phyloP scores from a whole-genome alignment of 2,888 invertebrate species.

The Drosophila mercatorum region DNA sequence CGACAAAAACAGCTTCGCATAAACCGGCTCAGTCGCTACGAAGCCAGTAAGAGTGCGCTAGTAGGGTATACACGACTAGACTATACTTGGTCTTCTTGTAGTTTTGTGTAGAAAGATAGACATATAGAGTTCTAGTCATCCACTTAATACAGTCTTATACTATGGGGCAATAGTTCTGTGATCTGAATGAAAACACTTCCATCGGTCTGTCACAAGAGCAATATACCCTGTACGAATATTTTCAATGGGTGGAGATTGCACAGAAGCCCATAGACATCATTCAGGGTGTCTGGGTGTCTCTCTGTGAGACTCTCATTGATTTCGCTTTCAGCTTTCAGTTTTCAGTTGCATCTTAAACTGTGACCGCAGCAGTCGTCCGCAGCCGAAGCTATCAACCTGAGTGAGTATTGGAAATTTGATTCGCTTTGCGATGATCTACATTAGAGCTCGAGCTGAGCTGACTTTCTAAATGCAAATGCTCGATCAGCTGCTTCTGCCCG shows the following conservation, averaged over 20 bases:
- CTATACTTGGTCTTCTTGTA: too few species aligned
- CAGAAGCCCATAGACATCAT: constrained; percentile 16
- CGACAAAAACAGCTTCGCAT: constrained; percentile 22
- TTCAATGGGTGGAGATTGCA: not conserved
- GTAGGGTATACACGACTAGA: not conserved
- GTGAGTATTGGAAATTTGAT: constrained; percentile 31
- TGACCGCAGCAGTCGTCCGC: constrained; percentile 38
- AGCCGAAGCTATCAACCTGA: not conserved
- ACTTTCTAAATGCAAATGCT: constrained; percentile 48
- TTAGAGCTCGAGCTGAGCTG: not conserved
- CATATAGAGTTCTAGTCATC: not conserved
- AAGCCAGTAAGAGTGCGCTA: not conserved
- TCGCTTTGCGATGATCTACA: not conserved
- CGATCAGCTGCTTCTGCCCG: constrained; percentile 7
- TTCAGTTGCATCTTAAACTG: constrained; percentile 62
- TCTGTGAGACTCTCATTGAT: constrained; percentile 24
- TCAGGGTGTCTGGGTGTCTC: constrained; percentile 15
- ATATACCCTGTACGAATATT: not conserved
- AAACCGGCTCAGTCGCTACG: constrained; percentile 63
- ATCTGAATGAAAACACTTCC: not conserved
- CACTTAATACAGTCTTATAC: not conserved
- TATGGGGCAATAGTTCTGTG: not conserved
- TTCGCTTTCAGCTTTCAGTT: constrained; percentile 46
- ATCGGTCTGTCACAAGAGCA: too few species aligned
- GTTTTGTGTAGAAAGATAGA: too few species aligned